Conservation (phyloP, 2,113 vertebrate genomes). For the Brevimyrus niger region DNA sequence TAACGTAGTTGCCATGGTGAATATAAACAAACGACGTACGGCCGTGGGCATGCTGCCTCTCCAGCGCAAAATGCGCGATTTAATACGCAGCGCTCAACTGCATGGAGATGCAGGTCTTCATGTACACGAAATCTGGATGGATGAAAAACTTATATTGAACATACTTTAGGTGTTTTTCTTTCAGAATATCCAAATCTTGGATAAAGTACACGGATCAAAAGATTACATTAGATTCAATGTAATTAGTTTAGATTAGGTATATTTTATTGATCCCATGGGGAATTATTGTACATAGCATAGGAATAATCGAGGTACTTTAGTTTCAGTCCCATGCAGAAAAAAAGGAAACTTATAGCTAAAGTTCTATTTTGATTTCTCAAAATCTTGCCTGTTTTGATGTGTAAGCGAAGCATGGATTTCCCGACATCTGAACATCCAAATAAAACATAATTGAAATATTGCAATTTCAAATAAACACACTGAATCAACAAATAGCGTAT, state of each 20-base stretch:
- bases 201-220: background rate
- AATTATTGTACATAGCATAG: background rate
- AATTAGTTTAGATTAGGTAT: background rate
- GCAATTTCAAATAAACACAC: background rate
- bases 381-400: background rate
- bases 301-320: background rate
- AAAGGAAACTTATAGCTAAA: no score
- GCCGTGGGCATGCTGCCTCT: background rate
- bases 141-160: background rate
- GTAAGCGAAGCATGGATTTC: background rate
- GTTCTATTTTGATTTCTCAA: background rate
- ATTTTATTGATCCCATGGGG: background rate
- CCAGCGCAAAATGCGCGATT: background rate
- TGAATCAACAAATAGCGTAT: background rate
- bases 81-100: background rate
- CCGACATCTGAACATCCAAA: background rate
- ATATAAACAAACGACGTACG: constrained; percentile 22
- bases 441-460: background rate
- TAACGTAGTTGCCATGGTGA: constrained; percentile 26
- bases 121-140: background rate
- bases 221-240: background rate
- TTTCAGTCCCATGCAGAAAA: no score
- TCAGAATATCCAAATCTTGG: background rate
- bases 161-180: background rate
- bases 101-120: background rate